Evolutionary conservation across 2,113 vertebrate species (phyloP), one percentile per base, ranked within the genome.

Genomic region (Pogona vitticeps): DNA sequence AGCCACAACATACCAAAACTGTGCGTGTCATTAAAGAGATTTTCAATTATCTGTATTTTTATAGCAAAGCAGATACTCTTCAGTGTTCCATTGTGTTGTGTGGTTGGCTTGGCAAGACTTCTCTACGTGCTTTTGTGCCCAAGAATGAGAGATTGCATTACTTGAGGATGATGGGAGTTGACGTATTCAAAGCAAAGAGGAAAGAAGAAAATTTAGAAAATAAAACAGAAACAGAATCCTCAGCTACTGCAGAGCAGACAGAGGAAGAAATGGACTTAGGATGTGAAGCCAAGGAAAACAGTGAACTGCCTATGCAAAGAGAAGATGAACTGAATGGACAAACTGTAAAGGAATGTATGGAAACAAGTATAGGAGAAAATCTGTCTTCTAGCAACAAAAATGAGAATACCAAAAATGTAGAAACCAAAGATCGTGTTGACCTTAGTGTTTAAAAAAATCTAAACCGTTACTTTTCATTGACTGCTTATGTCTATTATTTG

Each of bases 91-190:
- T 99, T 65, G 98, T 99, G 94, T 94, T 99, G 63, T 99, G 98
- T 38, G 98, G 99, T 14, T 99, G 99, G 99, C 97, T 98, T 83
- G 99, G 99, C 13, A 99, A 99, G 95, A 97, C 98, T 0, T 99
- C 98, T 1, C 97, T 99, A 87, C 97, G 98, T 63, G 98, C 98
- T 73, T 99, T 99, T 56, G 98, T 99, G 82, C 97, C 98, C 31
- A 98, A 97, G 88, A 99, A 99, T 6, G 99, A 99, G 92, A 96
- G 98, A 63, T 96, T 98, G 71, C 99, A 99, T 93, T 99, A 99
- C 92, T 96, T 99, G 82, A 96, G 98, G 82, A 98, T 99, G 98
- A 97, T 99, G 93, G 99, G 99, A 13, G 96, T 99, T 76, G 98
- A 99, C 93, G 97, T 98, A 67, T 97, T 97, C 90, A 95, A 95